Evolutionary conservation across 2,888 invertebrate species (phyloP).

Genomic region (Ornithoptera alexandrae): DNA sequence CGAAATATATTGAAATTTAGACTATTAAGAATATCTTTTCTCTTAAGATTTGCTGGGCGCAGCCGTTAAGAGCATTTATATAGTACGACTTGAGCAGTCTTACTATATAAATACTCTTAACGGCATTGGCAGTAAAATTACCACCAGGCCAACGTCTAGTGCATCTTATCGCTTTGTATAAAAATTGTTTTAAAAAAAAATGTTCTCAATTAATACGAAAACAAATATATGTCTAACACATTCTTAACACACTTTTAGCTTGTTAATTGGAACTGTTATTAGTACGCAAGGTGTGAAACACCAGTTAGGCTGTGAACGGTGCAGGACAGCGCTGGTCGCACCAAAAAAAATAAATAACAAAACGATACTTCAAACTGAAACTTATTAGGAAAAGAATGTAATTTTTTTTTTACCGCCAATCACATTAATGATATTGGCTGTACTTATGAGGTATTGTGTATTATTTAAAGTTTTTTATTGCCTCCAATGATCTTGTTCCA

Average conservation of each 20-base stretch:
- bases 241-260: slow-evolving; percentile 40
- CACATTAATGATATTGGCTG: slow-evolving; percentile 22
- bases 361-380: slow-evolving; percentile 17
- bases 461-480: slow-evolving; percentile 2
- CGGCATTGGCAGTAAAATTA: no score
- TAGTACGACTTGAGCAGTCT: no score
- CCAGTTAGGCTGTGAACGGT: slow-evolving; percentile 34
- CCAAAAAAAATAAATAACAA: slow-evolving; percentile 28
- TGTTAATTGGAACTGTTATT: slow-evolving; percentile 58
- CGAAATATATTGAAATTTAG: no score
- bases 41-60: no score
- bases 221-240: slow-evolving; percentile 40
- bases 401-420: slow-evolving; percentile 20
- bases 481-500: background rate
- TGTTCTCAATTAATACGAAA: background rate
- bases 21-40: no score
- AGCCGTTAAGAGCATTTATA: no score
- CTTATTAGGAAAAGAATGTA: slow-evolving; percentile 2
- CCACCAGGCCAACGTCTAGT: no score
- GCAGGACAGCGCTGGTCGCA: slow-evolving; percentile 28
- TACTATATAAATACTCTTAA: no score
- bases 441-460: slow-evolving; percentile 14
- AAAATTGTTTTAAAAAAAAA: background rate
- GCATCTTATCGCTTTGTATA: no score
- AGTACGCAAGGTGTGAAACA: slow-evolving; percentile 62